phyloP scores from a whole-genome alignment of 2,888 invertebrate species.

The Melinaea marsaeus region DNA sequence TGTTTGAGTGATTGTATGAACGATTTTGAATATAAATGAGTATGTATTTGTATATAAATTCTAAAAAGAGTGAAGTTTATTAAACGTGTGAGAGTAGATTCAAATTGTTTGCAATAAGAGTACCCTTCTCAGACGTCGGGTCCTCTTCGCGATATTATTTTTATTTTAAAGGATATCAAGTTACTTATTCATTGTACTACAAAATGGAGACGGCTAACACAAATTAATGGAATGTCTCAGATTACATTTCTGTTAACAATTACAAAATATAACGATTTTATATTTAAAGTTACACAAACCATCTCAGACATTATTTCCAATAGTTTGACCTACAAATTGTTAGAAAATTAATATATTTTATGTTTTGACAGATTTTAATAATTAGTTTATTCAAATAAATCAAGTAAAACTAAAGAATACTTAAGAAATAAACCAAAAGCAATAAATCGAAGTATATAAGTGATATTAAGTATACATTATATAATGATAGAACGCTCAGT shows the following conservation, averaged over 20 bases:
- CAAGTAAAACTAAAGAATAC: no score
- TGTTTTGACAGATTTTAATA: no score
- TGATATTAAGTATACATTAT: slow-evolving; percentile 11
- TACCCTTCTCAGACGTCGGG: slow-evolving; percentile 26
- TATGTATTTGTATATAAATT: no score
- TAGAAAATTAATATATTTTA: no score
- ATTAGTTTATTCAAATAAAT: no score
- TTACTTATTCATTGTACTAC: slow-evolving; percentile 15
- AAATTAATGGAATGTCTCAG: slow-evolving; percentile 24
- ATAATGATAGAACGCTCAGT: neutral
- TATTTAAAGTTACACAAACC: no score
- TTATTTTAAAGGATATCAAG: slow-evolving; percentile 20
- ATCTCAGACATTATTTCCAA: no score
- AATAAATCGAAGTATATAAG: neutral
- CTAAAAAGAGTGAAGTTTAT: neutral
- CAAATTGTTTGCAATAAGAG: slow-evolving; percentile 19
- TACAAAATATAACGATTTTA: no score
- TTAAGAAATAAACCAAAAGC: no score
- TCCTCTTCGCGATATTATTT: slow-evolving; percentile 14
- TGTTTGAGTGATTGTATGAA: no score
- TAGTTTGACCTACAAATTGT: no score
- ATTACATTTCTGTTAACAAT: slow-evolving; percentile 10
- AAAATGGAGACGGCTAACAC: slow-evolving; percentile 18
- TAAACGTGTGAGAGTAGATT: slow-evolving; percentile 13
- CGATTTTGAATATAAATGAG: no score